Evolutionary conservation across 2,797 vertebrate species (phyloP).

Genomic region (Phalanger gymnotis): DNA sequence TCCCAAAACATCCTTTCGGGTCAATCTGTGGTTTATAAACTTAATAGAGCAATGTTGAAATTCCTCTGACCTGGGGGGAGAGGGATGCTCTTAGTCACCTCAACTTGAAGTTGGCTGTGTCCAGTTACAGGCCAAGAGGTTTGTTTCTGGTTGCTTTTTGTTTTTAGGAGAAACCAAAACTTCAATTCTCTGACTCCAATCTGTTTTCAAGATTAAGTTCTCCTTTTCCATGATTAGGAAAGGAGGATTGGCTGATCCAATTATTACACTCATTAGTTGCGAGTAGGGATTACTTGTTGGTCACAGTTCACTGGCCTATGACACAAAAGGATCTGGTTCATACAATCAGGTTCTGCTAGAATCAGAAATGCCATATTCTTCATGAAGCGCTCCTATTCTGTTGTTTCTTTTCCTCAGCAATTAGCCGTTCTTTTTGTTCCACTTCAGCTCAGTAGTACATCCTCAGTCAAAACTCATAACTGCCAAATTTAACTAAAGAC

Average conservation of each 20-base stretch:
- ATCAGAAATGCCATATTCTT: neutral
- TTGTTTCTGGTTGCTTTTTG: neutral
- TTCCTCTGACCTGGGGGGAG: neutral
- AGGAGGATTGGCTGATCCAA: neutral
- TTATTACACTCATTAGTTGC: neutral
- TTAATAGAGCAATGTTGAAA: neutral
- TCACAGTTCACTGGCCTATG: neutral
- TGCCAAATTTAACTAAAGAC: neutral
- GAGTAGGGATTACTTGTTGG: neutral
- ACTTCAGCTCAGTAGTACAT: neutral
- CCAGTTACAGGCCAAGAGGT: neutral
- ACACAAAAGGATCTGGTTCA: neutral
- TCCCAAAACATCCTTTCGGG: neutral
- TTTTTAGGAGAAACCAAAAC: neutral
- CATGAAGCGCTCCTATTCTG: neutral
- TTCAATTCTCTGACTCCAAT: neutral
- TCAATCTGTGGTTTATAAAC: neutral
- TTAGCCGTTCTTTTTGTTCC: neutral
- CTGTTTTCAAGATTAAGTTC: neutral
- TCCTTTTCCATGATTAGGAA: neutral
- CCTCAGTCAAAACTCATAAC: neutral
- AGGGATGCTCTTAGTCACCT: neutral
- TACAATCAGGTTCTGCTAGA: neutral
- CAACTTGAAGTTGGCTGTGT: neutral
- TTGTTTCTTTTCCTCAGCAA: neutral